Base-by-base conservation (phyloP, 2,113 vertebrate genomes). In the Pycnonotus jocosus region DNA sequence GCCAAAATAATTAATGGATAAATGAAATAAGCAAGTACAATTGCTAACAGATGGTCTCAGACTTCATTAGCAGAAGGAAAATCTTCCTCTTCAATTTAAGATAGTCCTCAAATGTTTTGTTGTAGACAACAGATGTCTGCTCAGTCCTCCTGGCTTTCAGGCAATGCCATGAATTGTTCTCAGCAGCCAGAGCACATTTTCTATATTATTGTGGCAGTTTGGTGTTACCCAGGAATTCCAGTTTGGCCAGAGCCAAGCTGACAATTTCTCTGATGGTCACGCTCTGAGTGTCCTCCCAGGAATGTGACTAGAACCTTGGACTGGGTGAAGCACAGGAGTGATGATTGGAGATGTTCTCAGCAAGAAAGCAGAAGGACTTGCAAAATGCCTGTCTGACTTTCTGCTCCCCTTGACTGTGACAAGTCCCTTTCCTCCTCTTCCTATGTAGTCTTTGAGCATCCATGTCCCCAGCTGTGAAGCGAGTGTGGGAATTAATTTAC, bases 31-130 rank as follows among this genome's bases (percentile, higher is more conserved):
- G 71, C 90, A 61, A 95, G 80, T 12, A 45, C 90, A 88, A 88
- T 90, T 69, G 87, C 71, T 87, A 94, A 84, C 97, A 97, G 96
- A 97, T 97, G 97, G 96, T 91, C 94, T 77, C 78, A 5, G 79
- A 66, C 74, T 94, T 97, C 95, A 93, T 96, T 96, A 96, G 95
- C 86, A 87, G 90, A 81, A 92, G 81, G 94, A 74, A 93, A 87
- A 92, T 80, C 83, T 94, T 94, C 92, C 86, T 93, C 60, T 73
- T 86, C 87, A 11, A 65, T 96, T 96, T 94, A 95, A 94, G 92
- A 92, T 90, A 79, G 90, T 78, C 74, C 68, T 93, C 48, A 69
- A 91, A 79, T 57, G 72, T 80, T 96, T 90, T 87, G 30, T 81
- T 90, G 38, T 25, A 83, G 86, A 81, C 68, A 77, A 13, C 92